Percentiles rank a stretch among this genome's conserved stretches.
Evolutionary conservation across 30 jellyfish, hydroid and myxozoan species (phyloP).

Genomic region (Chrysaora quinquecirrha): DNA sequence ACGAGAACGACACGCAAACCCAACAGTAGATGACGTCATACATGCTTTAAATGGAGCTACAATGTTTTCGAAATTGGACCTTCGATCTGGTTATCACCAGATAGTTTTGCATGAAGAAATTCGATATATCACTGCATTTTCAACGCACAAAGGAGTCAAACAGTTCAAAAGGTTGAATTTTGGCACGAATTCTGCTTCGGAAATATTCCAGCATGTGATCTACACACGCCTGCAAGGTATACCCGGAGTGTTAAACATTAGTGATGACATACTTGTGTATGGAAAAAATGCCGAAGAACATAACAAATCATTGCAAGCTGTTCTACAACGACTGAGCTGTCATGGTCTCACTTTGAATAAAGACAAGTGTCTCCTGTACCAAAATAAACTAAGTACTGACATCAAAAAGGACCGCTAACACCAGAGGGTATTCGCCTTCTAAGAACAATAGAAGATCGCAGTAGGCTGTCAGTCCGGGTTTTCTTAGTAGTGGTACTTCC

Average conservation of each 20-base stretch:
- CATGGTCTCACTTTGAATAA: no score
- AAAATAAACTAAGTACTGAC: no score
- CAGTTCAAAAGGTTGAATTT: background rate
- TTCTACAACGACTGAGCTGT: no score
- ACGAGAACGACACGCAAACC: background rate
- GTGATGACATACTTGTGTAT: background rate
- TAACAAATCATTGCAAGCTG: no score
- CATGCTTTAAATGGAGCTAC: conserved; percentile 5
- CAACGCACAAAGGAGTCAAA: background rate
- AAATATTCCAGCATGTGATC: background rate
- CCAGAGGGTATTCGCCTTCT: no score
- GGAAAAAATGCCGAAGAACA: no score
- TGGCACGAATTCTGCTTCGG: background rate
- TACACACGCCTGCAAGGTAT: background rate
- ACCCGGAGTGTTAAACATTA: background rate
- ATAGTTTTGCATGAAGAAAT: background rate
- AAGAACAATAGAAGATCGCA: no score
- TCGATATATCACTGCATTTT: background rate
- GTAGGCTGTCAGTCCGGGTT: no score
- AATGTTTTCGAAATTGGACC: conserved; percentile 1
- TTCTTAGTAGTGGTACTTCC: no score
- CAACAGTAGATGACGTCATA: no score
- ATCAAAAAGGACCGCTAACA: no score
- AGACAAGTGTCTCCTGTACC: no score
- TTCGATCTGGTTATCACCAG: background rate